Conservation (phyloP, 2,113 vertebrate genomes). For the Coptodon bakossiorum region DNA sequence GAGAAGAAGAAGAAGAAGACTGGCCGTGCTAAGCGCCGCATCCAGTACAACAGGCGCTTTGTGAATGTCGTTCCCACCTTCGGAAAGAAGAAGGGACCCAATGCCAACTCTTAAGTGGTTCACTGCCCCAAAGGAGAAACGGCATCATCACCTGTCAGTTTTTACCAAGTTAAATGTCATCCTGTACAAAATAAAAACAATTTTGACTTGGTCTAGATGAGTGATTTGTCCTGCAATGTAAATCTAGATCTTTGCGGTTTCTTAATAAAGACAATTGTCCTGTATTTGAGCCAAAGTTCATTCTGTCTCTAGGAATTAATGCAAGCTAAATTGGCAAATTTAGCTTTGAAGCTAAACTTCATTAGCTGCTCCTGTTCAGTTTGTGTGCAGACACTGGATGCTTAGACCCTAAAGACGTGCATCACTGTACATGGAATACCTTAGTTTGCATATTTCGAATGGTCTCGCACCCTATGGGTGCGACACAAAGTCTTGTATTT, state of each 20-base stretch:
- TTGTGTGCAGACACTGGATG: background rate
- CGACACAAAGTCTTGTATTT: accelerated
- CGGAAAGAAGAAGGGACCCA: slow-evolving; percentile 82
- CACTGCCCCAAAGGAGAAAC: background rate
- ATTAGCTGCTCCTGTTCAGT: background rate
- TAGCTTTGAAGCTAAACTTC: background rate
- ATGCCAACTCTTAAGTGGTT: slow-evolving; percentile 74
- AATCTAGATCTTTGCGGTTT: background rate
- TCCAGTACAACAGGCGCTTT: slow-evolving; percentile 81
- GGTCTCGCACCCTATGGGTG: accelerated
- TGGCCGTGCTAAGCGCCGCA: slow-evolving; percentile 78
- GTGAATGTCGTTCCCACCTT: slow-evolving; percentile 78
- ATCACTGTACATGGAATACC: background rate
- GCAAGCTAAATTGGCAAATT: accelerated
- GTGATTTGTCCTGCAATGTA: background rate
- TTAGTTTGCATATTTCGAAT: background rate
- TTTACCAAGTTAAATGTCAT: slow-evolving; percentile 50
- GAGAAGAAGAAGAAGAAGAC: slow-evolving; percentile 84
- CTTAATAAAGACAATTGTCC: background rate
- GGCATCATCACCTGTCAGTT: background rate
- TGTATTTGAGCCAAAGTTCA: background rate
- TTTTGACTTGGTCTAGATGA: slow-evolving; percentile 36
- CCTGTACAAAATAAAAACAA: slow-evolving; percentile 63
- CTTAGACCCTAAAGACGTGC: accelerated
- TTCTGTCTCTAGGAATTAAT: background rate